Evolutionary conservation across 2,113 vertebrate genomes (phyloP).

Genomic region (Prinia subflava): DNA sequence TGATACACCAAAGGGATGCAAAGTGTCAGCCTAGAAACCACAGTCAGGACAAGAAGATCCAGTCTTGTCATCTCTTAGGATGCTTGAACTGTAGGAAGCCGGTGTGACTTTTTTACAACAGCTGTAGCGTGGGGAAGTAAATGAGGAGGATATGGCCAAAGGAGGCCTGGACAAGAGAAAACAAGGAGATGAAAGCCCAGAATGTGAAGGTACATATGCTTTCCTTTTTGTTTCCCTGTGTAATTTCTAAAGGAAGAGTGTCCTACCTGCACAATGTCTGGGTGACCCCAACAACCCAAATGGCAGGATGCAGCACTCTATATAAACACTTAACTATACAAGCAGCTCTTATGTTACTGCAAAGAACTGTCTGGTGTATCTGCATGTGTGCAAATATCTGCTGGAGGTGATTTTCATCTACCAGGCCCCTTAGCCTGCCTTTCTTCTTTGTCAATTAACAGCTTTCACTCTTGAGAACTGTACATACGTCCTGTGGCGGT

Average conservation of each 20-base stretch:
- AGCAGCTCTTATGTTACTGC: background rate
- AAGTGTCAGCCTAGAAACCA: background rate
- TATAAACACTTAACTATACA: background rate
- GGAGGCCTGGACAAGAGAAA: background rate
- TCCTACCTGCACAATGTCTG: background rate
- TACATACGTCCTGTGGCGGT: background rate
- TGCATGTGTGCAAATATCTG: background rate
- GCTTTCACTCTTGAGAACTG: background rate
- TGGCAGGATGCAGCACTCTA: background rate
- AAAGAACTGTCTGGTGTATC: background rate
- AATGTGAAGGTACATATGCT: background rate
- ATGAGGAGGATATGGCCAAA: background rate
- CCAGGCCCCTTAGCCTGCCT: background rate
- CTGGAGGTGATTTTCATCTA: background rate
- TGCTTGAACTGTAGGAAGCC: background rate
- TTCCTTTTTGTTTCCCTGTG: background rate
- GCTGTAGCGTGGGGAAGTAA: fast-evolving
- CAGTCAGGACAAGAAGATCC: background rate
- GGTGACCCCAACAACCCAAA: background rate
- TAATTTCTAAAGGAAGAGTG: background rate
- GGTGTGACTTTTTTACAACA: background rate
- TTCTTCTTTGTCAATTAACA: background rate
- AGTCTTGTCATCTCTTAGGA: background rate
- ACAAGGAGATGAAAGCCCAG: background rate
- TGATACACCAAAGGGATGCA: background rate